A percentile compares a stretch with the other conserved stretches of the same genome.
Conservation (phyloP, 2,113 vertebrate species). For the Plotosus lineatus region DNA sequence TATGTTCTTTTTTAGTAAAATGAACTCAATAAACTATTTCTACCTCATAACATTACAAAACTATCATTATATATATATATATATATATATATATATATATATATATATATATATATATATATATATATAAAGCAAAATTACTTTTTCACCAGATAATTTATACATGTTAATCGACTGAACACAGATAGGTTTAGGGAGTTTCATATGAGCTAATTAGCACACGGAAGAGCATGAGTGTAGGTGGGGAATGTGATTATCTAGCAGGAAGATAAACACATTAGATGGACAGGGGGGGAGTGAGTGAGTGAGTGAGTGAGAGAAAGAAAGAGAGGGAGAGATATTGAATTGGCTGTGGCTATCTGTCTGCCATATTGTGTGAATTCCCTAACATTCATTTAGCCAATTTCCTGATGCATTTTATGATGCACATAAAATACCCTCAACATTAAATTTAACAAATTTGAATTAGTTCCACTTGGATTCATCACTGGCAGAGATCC, state of each 20-base stretch:
- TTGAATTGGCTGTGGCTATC: background rate
- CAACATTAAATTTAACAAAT: conserved; percentile 56
- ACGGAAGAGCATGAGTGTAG: background rate
- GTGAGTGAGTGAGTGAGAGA: background rate
- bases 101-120: no score
- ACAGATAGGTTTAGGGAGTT: background rate
- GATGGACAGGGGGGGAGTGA: background rate
- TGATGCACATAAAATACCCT: conserved; percentile 44
- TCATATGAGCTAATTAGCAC: conserved; percentile 14
- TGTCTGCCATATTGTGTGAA: conserved; percentile 25
- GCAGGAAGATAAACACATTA: no score
- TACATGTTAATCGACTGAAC: background rate
- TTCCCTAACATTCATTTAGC: conserved; percentile 49
- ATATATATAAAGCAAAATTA: background rate
- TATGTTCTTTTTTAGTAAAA: no score
- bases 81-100: no score
- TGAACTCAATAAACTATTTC: no score
- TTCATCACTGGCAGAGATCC: conserved; percentile 40
- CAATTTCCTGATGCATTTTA: conserved; percentile 47
- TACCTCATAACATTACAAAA: no score
- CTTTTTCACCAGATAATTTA: background rate
- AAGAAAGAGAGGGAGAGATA: conserved; percentile 12
- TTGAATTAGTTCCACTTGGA: conserved; percentile 50
- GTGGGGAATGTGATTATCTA: background rate
- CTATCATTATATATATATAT: no score